A percentile compares a stretch with the other conserved stretches of the same genome.
These are phyloP conservation scores for Patella ulyssiponensis DNA, from an alignment of 2,888 invertebrate genomes.

Conservation along the genomic window DNA sequence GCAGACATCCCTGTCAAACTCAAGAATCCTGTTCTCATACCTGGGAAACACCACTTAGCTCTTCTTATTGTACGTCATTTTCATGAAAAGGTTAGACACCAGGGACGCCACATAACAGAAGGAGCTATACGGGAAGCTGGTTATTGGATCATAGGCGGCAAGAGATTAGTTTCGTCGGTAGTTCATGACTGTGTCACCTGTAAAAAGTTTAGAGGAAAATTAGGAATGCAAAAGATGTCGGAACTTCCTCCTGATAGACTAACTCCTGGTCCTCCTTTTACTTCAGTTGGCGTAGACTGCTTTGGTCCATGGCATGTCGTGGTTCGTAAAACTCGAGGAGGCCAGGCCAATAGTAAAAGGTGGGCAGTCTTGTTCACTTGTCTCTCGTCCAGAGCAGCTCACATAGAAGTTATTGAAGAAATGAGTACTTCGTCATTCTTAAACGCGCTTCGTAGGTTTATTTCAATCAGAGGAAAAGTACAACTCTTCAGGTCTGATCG, in stretches of 20 bases:
- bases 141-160: conserved; percentile 39
- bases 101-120: conserved; percentile 41
- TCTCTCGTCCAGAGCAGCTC: conserved; percentile 37
- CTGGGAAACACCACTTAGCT: conserved; percentile 32
- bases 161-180: conserved; percentile 28
- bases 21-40: conserved; percentile 45
- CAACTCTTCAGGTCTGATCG: conserved; percentile 42
- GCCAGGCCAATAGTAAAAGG: conserved; percentile 34
- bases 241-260: conserved; percentile 36
- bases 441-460: conserved; percentile 38
- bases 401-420: conserved; percentile 44
- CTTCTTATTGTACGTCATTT: conserved; percentile 27
- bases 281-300: conserved; percentile 36
- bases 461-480: conserved; percentile 41
- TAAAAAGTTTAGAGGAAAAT: conserved; percentile 29
- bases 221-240: conserved; percentile 36
- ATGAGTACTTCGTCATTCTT: conserved; percentile 43
- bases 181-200: conserved; percentile 35
- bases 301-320: conserved; percentile 42
- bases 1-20: conserved; percentile 17
- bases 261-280: conserved; percentile 33
- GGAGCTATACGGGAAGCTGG: conserved; percentile 33
- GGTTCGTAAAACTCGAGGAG: conserved; percentile 35
- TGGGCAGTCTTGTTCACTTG: conserved; percentile 45
- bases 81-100: conserved; percentile 34